phyloP scores from a whole-genome alignment of 2,888 invertebrate species.

The Parnassius mnemosyne region DNA sequence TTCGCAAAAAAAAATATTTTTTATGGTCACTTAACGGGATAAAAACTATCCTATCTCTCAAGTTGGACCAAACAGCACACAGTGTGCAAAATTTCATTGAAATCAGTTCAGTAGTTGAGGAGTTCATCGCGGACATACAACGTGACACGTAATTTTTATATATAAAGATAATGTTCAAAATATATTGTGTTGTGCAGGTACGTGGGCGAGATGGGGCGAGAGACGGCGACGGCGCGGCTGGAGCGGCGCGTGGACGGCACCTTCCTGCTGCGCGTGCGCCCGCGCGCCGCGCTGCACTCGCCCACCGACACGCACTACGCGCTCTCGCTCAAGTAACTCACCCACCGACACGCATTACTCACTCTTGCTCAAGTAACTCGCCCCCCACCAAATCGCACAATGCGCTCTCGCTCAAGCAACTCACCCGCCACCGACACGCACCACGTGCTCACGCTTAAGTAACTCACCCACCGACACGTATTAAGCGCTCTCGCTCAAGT shows the following conservation, averaged over 20 bases:
- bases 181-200: slow-evolving; percentile 77
- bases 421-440: slow-evolving; percentile 79
- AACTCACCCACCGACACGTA: background rate
- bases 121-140: too few relatives aligned
- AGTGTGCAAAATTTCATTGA: too few relatives aligned
- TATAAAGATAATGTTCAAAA: background rate
- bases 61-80: too few relatives aligned
- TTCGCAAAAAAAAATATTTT: too few relatives aligned
- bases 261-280: slow-evolving; percentile 90
- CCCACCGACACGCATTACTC: background rate
- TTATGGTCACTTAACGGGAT: too few relatives aligned
- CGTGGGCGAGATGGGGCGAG: slow-evolving; percentile 93
- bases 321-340: slow-evolving; percentile 87
- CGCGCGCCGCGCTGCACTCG: slow-evolving; percentile 64
- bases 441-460: slow-evolving; percentile 93
- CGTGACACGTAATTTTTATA: too few relatives aligned
- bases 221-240: slow-evolving; percentile 86
- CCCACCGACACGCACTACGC: slow-evolving; percentile 87
- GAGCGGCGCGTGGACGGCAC: slow-evolving; percentile 91
- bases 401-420: slow-evolving; percentile 90
- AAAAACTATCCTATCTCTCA: too few relatives aligned
- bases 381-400: slow-evolving; percentile 64
- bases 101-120: too few relatives aligned
- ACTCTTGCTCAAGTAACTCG: too few relatives aligned
- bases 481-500: too few relatives aligned